phyloP scores from a whole-genome alignment of 2,888 invertebrate genomes.

The Apamea monoglypha region DNA sequence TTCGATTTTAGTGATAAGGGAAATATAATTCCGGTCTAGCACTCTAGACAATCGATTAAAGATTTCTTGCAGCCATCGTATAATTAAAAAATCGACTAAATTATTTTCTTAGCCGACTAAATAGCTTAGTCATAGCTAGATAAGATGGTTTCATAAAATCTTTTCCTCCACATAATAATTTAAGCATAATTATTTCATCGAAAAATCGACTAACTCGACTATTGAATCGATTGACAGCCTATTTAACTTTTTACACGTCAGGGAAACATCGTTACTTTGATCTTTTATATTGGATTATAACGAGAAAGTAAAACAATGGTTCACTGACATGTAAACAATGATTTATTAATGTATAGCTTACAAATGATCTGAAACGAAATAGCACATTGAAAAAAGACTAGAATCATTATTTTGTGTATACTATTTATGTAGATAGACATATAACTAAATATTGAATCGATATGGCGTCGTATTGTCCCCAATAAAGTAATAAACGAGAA shows the following conservation, averaged over 20 bases:
- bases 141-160: conserved; percentile 41
- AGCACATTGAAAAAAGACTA: conserved; percentile 68
- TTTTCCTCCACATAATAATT: conserved; percentile 35
- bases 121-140: neutral
- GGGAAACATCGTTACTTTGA: conserved; percentile 33
- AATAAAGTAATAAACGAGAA: conserved; percentile 57
- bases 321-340: conserved; percentile 52
- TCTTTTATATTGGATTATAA: conserved; percentile 44
- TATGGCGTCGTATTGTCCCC: conserved; percentile 61
- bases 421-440: conserved; percentile 72
- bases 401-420: conserved; percentile 82
- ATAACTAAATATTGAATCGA: conserved; percentile 62
- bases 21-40: conserved; percentile 17
- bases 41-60: conserved; percentile 18
- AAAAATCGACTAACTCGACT: conserved; percentile 45
- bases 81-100: conserved; percentile 30
- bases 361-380: conserved; percentile 62
- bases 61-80: conserved; percentile 37
- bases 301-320: conserved; percentile 23
- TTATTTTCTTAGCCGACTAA: conserved; percentile 14
- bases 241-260: conserved; percentile 47
- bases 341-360: conserved; percentile 52
- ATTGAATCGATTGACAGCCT: conserved; percentile 49
- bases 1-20: conserved; percentile 56
- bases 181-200: conserved; percentile 46